phyloP scores from a whole-genome alignment of 2,797 vertebrate genomes.

The Scolopax bukidnonensis region DNA sequence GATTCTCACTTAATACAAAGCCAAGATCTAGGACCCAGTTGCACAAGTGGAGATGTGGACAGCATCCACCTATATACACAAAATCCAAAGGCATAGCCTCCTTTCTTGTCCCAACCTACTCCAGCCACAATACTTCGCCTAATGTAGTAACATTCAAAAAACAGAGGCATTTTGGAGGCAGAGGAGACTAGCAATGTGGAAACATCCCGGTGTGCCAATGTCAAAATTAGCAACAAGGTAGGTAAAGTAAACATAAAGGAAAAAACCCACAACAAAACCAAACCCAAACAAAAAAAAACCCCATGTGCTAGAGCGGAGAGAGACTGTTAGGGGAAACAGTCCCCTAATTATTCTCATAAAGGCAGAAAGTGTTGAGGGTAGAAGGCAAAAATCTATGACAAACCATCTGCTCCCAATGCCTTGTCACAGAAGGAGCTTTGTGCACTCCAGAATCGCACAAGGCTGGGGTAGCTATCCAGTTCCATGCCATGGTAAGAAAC shows the following conservation, averaged over 20 bases:
- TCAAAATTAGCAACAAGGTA: background rate
- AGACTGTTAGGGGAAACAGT: background rate
- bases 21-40: background rate
- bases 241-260: background rate
- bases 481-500: too few species aligned
- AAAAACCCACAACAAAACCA: background rate
- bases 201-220: background rate
- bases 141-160: background rate
- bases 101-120: background rate
- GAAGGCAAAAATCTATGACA: background rate
- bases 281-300: background rate
- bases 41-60: background rate
- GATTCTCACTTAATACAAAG: background rate
- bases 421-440: background rate
- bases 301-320: accelerated
- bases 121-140: background rate
- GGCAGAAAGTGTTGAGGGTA: background rate
- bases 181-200: background rate
- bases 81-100: background rate
- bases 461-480: too few species aligned
- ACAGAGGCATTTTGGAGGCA: background rate
- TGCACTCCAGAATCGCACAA: accelerated
- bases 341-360: background rate
- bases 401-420: background rate
- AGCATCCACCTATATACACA: background rate